phyloP scores from a whole-genome alignment of 1,140 invertebrate genomes.

The Anoplophora glabripennis region DNA sequence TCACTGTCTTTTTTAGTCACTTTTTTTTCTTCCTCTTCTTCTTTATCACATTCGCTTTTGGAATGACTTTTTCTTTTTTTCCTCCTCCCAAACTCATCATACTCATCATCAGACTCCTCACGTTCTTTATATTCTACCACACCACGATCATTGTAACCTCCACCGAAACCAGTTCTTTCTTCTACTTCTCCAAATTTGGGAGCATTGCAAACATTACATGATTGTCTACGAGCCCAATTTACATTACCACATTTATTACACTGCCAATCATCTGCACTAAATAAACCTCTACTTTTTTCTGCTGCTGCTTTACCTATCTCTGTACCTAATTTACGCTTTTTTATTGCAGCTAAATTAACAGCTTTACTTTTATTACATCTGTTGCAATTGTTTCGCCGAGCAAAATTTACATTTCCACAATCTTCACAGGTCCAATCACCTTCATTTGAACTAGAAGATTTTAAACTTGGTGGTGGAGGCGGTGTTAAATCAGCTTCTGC shows the following conservation, averaged over 20 bases:
- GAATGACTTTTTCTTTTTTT: conserved; percentile 69
- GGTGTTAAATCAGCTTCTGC: conserved; percentile 27
- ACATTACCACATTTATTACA: conserved; percentile 99
- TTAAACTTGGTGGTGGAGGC: conserved; percentile 35
- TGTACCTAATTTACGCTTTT: conserved; percentile 88
- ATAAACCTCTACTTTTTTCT: conserved; percentile 97
- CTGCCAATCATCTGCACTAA: conserved; percentile 98
- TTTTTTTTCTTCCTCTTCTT: conserved; percentile 43
- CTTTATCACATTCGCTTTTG: conserved; percentile 43
- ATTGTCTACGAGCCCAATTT: conserved; percentile 95
- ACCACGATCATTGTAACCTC: conserved; percentile 91
- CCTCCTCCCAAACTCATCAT: conserved; percentile 91
- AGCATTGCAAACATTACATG: conserved; percentile 98
- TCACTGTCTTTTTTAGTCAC: conserved; percentile 34
- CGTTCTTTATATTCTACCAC: conserved; percentile 90
- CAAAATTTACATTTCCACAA: conserved; percentile 95
- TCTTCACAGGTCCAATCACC: conserved; percentile 60
- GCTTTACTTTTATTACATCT: conserved; percentile 75
- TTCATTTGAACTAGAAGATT: conserved; percentile 39
- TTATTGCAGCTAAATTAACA: conserved; percentile 46
- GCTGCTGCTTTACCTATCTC: conserved; percentile 98
- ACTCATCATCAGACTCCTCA: conserved; percentile 84
- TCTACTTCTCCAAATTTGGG: conserved; percentile 93
- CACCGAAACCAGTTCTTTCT: conserved; percentile 76
- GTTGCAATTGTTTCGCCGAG: conserved; percentile 84